Base-by-base conservation (phyloP, 2,888 invertebrate species). In the Philaethria dido region DNA sequence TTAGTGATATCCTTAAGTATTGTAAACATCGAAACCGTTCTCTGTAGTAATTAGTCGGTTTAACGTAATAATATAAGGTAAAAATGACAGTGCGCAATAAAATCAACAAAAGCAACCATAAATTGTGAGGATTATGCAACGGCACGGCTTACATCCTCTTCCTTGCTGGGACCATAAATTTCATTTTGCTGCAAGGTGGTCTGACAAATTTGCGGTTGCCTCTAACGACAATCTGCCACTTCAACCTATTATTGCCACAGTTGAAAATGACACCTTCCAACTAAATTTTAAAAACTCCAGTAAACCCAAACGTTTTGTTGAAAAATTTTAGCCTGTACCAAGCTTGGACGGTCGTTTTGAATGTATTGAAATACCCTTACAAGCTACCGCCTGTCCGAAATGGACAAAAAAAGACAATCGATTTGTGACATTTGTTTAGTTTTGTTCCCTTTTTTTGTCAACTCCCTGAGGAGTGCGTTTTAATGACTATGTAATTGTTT, bases 131-230 rank as follows among this genome's bases (percentile, higher is more conserved):
- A 91, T 92, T 92, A 92, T 90, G 92, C 90, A 89, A 87, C 83
- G 81, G 85, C 90, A 89, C 88, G 90, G 87, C 81, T 88, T 84
- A 83, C 83, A 86, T 86, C 85, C 83, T 86, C 85, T 88, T 88
- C 86, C 89, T 85, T 86, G 86, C 87, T 88, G 78, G 80, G 81
- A 81, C 84, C 86, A 90, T 92, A 92, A 90, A 92, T 92, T 88
- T 88, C 82, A 86, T 88, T 86, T 84, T 82, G 83, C 87, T 86
- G 88, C 90, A 90, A 92, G 92, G 92, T 92, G 92, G 92, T 90
- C 92, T 88, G 89, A 89, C 92, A 91, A 92, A 92, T 92, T 92
- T 92, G 92, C 92, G 90, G 91, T 90, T 81, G 85, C 75, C 72
- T 72, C 74, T 74, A 77, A 77, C 75, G 74, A 76, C 74, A 74